Base-by-base conservation (phyloP, 2,888 invertebrate species). In the Apotomis turbidana region DNA sequence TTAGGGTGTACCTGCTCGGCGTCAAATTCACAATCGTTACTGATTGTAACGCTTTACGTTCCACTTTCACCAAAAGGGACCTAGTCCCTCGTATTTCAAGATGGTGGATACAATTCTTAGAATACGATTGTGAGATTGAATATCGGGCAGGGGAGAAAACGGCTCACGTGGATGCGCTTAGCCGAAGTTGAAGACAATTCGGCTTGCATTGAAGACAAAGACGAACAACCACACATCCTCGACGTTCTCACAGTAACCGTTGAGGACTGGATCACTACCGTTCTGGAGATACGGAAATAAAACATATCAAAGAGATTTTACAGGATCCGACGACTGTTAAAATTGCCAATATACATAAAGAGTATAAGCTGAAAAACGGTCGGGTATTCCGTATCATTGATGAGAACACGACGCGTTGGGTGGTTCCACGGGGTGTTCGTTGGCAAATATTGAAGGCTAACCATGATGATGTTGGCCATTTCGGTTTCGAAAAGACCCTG, bases 391-490 rank as follows among this genome's bases (percentile, higher is more conserved):
- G 73, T 10, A 13, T 69, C 15, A 13, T 46, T 46, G 69, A 15
- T 8, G 69, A 49, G 15, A 60, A 62, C 27, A 13, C 52, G 6
- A 59, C 38, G 66, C 46, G 46, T 9, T 51, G 80, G 78, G 59
- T 75, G 69, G 74, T 80, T 36, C 76, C 77, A 6, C 77, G 77
- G 54, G 58, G 46, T 0, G 70, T 71, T n/a, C 61, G 76, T 10
- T 79, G 76, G 78, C 79, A 79, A 67, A 62, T 82, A 0, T 41
- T 77, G 0, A 60, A 73, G 61, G 49, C 60, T 1, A 76, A 74
- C 36, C 80, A 82, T 68, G 80, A 82, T 46, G 73, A 76, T 51
- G 58, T 76, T 5, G 82, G 81, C 8, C 81, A 82, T 71, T 79
- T 76, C 58, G 75, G 74, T 0, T 64, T 75, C 10, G 79, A 80